Evolutionary conservation across 2,797 vertebrate species (phyloP), one percentile per base, ranked within the genome.

Genomic region (Apogon talboti): DNA sequence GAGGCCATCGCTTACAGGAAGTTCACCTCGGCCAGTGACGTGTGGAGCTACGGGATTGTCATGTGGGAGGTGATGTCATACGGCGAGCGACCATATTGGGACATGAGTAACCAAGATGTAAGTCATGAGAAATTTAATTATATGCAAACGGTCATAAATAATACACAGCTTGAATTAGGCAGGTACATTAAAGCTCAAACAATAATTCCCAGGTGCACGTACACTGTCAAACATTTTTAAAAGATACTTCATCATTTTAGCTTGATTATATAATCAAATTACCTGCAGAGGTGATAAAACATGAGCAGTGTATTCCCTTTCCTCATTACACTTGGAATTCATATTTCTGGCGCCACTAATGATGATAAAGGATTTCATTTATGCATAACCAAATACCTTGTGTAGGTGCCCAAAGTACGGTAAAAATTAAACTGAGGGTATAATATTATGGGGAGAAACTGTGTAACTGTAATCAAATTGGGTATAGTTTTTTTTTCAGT

Each of bases 41-140:
- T 98, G 53, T 99, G 98, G 97, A 99, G 98, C 92, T 99, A 98
- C 0, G 97, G 96, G 71, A 96, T 99, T 4, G 96, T 99, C 86
- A 98, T 98, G 96, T 99, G 97, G 97, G 97, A 99, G 86, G 97
- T 99, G 92, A 98, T 98, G 96, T 98, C 97, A 19, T 99, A 97
- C 0, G 96, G 97, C 57, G 97, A 99, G 78, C 92, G 96, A 6
- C 97, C 97, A n/a, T 99, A 99, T 46, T 99, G 97, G 97, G 96
- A 98, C 73, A 99, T 99, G 97, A 98, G 96, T 64, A 99, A 99
- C 83, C 98, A 99, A 88, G 97, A 99, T 7, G 98, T 99, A 88
- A 97, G 98, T 94, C 21, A 33, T 21, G 3, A 41, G 30, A 44
- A 46, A 53, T 41, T 0, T 24, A 16, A 66, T 58, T 40, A 40